Evolutionary conservation across 2,797 vertebrate genomes (phyloP).

Genomic region (Trematomus bernacchii): DNA sequence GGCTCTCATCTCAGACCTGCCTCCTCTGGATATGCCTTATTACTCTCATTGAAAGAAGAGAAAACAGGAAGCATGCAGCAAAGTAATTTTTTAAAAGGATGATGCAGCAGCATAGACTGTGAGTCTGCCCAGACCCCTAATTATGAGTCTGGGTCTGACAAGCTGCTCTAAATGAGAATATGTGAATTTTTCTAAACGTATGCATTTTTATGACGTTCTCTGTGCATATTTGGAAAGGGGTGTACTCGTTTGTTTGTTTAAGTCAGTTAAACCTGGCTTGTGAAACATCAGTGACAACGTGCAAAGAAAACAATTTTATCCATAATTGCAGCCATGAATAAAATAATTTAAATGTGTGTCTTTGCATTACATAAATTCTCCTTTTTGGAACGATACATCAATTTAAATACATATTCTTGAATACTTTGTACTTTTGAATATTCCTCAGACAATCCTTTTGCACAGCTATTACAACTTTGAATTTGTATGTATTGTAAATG

Average conservation of each 20-base stretch:
- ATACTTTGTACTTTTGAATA: too few species aligned
- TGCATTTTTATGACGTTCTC: conserved; percentile 2
- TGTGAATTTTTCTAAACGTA: conserved; percentile 23
- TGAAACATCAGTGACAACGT: neutral
- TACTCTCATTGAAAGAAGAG: conserved; percentile 54
- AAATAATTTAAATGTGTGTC: neutral
- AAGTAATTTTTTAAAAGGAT: conserved; percentile 63
- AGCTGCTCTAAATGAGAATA: conserved; percentile 34
- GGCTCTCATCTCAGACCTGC: conserved; percentile 41
- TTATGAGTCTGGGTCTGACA: conserved; percentile 26
- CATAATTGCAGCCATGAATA: neutral
- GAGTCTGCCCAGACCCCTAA: conserved; percentile 19
- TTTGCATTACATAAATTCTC: too few species aligned
- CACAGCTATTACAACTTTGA: too few species aligned
- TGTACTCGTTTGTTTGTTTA: neutral
- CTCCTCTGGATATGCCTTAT: conserved; percentile 52
- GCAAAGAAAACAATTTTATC: neutral
- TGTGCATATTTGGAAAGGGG: too few species aligned
- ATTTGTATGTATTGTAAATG: too few species aligned
- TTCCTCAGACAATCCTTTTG: too few species aligned
- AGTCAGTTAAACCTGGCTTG: neutral
- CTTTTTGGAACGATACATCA: too few species aligned
- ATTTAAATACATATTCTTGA: too few species aligned
- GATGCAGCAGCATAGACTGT: conserved; percentile 46
- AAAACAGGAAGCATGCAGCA: conserved; percentile 39